Evolutionary conservation across 2,888 invertebrate species (phyloP), one percentile per base, ranked within the genome.

Genomic region (Caenorhabditis panamensis): DNA sequence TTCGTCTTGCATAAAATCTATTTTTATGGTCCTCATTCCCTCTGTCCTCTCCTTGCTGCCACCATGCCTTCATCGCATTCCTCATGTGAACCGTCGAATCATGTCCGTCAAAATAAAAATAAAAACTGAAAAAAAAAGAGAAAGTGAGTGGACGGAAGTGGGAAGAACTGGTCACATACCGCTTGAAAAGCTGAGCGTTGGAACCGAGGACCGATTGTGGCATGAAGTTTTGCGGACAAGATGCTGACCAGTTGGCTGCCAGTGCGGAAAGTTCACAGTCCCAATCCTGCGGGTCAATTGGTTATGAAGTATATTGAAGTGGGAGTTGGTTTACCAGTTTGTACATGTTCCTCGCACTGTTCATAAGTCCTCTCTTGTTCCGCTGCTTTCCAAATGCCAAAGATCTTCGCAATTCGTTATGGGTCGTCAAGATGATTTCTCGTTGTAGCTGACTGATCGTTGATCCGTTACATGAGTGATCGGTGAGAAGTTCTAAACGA

Each of bases 311-410:
- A n/a, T n/a, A n/a, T n/a, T n/a, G n/a, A n/a, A n/a, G n/a, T n/a
- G n/a, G 5, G n/a, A 36, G 22, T 28, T 1, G 49, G 61, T 59
- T 56, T 67, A 84, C 82, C 71, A 84, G 61, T 79, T 82, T 82
- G 71, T 84, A 84, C 67, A 84, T 84, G 54, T 84, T 84, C 56
- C 82, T 69, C 20, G 81, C 84, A 49, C 68, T 79, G 41, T 64
- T 73, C 84, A 84, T 82, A 13, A 75, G 79, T 51, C 84, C 82
- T 54, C 72, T 58, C 36, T 76, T 68, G 58, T 84, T 84, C 28
- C 66, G 37, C 24, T 84, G 76, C 53, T 78, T 76, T 18, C 84
- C 84, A 63, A 53, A 71, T 28, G 84, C 82, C 71, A 84, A 67
- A 36, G 68, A 67, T 67, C 81, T 81, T 53, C 84, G 63, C 58